phyloP scores from a whole-genome alignment of 2,797 vertebrate species.

The Tokudaia muenninki region DNA sequence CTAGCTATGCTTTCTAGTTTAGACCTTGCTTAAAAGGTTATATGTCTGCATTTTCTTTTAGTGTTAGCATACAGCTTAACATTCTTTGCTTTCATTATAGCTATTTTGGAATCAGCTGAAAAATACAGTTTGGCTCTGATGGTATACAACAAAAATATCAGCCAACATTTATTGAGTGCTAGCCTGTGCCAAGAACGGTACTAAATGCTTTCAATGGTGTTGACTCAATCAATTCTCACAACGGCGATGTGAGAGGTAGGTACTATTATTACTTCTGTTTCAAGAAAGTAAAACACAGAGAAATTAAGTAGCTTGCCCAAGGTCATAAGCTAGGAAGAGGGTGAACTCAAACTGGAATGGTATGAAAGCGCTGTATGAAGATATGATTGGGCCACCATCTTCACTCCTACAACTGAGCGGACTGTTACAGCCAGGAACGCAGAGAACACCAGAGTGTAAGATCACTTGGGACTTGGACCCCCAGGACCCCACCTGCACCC shows the following conservation, averaged over 20 bases:
- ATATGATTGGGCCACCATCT: background rate
- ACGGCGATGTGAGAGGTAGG: background rate
- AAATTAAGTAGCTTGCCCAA: conserved; percentile 50
- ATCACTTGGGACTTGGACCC: too few species aligned
- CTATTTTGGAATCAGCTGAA: conserved; percentile 55
- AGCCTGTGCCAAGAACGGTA: conserved; percentile 61
- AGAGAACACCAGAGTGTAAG: too few species aligned
- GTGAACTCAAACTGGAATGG: conserved; percentile 33
- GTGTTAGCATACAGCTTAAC: conserved; percentile 43
- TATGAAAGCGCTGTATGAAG: background rate
- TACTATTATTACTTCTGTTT: conserved; percentile 36
- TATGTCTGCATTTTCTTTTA: conserved; percentile 54
- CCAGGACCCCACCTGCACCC: too few species aligned
- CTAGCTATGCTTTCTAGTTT: conserved; percentile 53
- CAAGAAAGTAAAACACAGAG: conserved; percentile 50
- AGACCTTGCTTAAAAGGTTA: conserved; percentile 26
- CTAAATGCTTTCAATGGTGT: conserved; percentile 32
- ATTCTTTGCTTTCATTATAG: conserved; percentile 62
- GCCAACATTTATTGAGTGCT: conserved; percentile 52
- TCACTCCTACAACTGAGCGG: too few species aligned
- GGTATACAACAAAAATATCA: conserved; percentile 68
- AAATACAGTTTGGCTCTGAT: conserved; percentile 58
- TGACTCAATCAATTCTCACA: conserved; percentile 56
- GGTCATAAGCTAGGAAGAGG: background rate
- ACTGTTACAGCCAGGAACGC: too few species aligned